Percentiles rank a stretch among this genome's conserved stretches.
Evolutionary conservation across 2,888 invertebrate species (phyloP).

Genomic region (Papilio demoleus): DNA sequence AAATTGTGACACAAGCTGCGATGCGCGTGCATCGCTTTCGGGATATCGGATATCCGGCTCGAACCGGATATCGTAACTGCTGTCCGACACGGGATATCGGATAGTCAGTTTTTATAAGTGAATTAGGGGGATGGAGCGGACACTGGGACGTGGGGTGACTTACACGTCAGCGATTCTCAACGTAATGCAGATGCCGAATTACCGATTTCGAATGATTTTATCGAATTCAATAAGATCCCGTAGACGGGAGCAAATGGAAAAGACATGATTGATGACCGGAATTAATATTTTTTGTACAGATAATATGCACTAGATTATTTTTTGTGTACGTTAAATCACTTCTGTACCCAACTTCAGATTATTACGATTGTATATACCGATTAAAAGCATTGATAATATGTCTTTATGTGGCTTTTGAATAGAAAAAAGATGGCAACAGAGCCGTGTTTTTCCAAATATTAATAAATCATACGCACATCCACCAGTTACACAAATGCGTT

Average conservation of each 20-base stretch:
- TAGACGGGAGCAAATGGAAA: slow-evolving; percentile 7
- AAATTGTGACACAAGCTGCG: slow-evolving; percentile 12
- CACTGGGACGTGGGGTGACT: slow-evolving; percentile 47
- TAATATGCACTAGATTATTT: background rate
- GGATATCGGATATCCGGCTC: slow-evolving; percentile 64
- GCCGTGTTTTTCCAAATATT: too few relatives aligned
- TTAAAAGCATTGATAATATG: too few relatives aligned
- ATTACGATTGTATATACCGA: background rate
- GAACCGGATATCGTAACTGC: slow-evolving; percentile 71
- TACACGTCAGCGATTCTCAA: slow-evolving; percentile 59
- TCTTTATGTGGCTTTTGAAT: too few relatives aligned
- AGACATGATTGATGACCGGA: slow-evolving; percentile 24
- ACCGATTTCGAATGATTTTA: slow-evolving; percentile 43
- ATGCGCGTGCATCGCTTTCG: slow-evolving; percentile 45
- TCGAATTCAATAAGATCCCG: slow-evolving; percentile 28
- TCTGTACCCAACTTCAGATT: background rate
- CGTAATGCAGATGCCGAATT: slow-evolving; percentile 48
- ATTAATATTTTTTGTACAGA: slow-evolving; percentile 1
- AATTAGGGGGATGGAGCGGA: slow-evolving; percentile 72
- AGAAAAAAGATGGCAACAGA: too few relatives aligned
- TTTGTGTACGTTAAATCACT: background rate
- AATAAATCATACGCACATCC: too few relatives aligned
- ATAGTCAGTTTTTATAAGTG: slow-evolving; percentile 79
- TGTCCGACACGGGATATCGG: slow-evolving; percentile 69
- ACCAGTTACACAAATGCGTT: too few relatives aligned